Conservation (phyloP, 2,113 vertebrate genomes). For the Eclectus roratus region DNA sequence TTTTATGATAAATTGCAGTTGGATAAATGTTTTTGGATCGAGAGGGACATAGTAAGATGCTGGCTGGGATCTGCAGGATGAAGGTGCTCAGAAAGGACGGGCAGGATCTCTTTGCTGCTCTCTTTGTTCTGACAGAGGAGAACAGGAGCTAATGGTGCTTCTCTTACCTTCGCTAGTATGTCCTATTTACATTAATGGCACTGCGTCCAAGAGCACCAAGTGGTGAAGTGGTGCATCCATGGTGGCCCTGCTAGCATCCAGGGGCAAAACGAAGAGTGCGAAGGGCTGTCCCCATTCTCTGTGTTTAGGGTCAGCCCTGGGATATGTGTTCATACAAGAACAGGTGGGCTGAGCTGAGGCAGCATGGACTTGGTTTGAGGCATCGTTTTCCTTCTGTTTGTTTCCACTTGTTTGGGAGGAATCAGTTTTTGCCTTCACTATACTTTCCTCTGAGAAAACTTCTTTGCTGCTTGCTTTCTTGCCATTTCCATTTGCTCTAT, state of each 20-base stretch:
- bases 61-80: background rate
- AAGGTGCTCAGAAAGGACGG: background rate
- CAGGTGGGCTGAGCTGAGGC: background rate
- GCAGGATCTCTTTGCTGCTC: background rate
- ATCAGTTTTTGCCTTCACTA: background rate
- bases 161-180: background rate
- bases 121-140: background rate
- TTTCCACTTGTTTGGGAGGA: background rate
- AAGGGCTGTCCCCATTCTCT: background rate
- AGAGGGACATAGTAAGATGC: background rate
- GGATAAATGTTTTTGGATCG: background rate
- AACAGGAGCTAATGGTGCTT: background rate
- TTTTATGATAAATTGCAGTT: background rate
- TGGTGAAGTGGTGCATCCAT: accelerated
- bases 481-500: background rate
- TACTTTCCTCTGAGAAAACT: background rate
- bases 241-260: background rate
- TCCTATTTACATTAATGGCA: background rate
- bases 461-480: background rate
- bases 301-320: background rate
- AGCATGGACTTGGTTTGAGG: background rate
- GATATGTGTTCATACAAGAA: accelerated
- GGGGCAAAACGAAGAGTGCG: background rate
- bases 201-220: background rate
- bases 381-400: background rate